Evolutionary conservation across 2,113 vertebrate species (phyloP), one percentile per base, ranked within the genome.

Genomic region (Apodemus speciosus): DNA sequence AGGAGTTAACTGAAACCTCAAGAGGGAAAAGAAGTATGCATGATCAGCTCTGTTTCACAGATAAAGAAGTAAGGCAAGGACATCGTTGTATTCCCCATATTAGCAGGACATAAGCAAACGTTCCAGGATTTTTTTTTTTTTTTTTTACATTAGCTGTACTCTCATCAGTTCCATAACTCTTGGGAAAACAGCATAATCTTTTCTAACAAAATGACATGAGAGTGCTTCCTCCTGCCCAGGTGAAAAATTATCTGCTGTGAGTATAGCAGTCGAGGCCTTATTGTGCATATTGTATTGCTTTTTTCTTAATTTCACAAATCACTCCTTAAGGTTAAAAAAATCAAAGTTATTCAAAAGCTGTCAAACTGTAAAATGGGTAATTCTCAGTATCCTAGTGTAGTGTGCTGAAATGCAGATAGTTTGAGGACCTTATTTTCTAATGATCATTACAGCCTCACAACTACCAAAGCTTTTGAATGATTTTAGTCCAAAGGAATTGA

Each of bases 341-440:
- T 3, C 51, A 40, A 58, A 16, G n/a, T 72, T 91, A 91, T 88
- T 91, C 53, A 62, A 62, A 91, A 91, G 27, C 81, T 49, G 8
- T 64, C 40, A 83, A 93, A 89, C 72, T 89, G 60, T 68, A 72
- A 83, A 49, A 91, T 64, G 51, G 30, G 49, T 71, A 92, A 88
- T 88, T 88, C 32, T 71, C 43, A 90, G 68, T 56, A 91, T 9
- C 27, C 14, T 56, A 66, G 38, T 81, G 30, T 46, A 71, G 56
- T 76, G 35, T 14, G 18, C 13, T 94, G 27, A 93, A 93, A 85
- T 66, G 16, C 23, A 88, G 18, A 90, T 88, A 85, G 40, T 85
- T 93, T 85, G 53, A 89, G 92, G 73, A 93, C 6, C 2, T 85
- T 88, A 58, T 71, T 94, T 90, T 94, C 88, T 38, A 92, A 38